phyloP scores from a whole-genome alignment of 2,888 invertebrate genomes.

The Torymus auratus region DNA sequence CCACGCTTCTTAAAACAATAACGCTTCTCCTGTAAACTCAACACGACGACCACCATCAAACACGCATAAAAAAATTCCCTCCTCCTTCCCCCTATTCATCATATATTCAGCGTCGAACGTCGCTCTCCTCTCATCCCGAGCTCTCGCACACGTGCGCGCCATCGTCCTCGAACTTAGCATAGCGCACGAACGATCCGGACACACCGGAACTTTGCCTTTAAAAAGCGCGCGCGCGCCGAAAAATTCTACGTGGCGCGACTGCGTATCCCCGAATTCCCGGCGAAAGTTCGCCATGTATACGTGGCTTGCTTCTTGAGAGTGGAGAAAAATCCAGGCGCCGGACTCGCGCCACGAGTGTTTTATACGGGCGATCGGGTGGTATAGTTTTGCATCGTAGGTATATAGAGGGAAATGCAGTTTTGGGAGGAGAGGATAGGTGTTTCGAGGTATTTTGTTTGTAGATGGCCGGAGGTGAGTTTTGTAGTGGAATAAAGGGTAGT shows the following conservation, averaged over 20 bases:
- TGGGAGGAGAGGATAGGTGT: too few relatives aligned
- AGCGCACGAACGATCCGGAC: background rate
- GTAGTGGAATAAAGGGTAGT: too few relatives aligned
- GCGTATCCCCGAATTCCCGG: constrained; percentile 33
- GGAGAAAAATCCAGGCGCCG: background rate
- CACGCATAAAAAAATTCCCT: too few relatives aligned
- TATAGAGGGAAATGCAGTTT: too few relatives aligned
- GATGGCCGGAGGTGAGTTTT: too few relatives aligned
- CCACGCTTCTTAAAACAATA: too few relatives aligned
- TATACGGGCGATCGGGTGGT: constrained; percentile 7
- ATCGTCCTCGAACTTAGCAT: background rate
- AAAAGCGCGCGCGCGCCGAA: background rate
- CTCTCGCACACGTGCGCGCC: constrained; percentile 5
- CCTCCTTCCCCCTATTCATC: too few relatives aligned
- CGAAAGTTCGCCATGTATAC: background rate
- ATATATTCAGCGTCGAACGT: too few relatives aligned
- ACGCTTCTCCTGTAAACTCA: too few relatives aligned
- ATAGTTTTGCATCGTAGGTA: background rate
- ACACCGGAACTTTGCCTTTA: background rate
- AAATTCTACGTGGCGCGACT: constrained; percentile 39
- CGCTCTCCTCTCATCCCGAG: background rate
- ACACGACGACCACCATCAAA: too few relatives aligned
- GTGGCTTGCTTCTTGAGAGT: background rate
- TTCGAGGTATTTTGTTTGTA: too few relatives aligned
- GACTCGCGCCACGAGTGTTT: constrained; percentile 8